phyloP scores from a whole-genome alignment of 1,140 invertebrate species.

The Drosophila asahinai region DNA sequence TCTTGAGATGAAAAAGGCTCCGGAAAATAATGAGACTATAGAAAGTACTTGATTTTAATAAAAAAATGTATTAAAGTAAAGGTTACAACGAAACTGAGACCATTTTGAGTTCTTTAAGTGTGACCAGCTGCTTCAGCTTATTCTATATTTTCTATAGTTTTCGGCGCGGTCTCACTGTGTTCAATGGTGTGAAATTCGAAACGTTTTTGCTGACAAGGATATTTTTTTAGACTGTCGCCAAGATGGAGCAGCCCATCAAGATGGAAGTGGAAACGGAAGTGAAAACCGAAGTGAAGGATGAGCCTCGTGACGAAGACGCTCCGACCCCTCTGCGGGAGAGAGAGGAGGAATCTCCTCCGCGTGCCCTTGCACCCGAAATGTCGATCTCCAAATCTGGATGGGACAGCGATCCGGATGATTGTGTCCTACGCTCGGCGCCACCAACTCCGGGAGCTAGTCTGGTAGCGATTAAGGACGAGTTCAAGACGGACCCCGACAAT shows the following conservation, averaged over 20 bases:
- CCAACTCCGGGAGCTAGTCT: slow-evolving; percentile 2
- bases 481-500: neutral
- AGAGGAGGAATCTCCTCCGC: neutral
- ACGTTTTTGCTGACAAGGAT: neutral
- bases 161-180: neutral
- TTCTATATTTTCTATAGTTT: too few relatives aligned
- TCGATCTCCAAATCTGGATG: slow-evolving; percentile 17
- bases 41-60: too few relatives aligned
- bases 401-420: slow-evolving; percentile 39
- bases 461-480: neutral
- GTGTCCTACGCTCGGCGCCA: neutral
- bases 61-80: too few relatives aligned
- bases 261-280: slow-evolving; percentile 2
- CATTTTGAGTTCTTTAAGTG: too few relatives aligned
- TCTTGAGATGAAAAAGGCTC: neutral
- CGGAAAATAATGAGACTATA: neutral
- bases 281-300: neutral
- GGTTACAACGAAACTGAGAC: too few relatives aligned
- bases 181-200: neutral
- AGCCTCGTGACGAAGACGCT: slow-evolving; percentile 30
- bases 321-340: slow-evolving; percentile 39
- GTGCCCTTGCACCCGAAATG: neutral
- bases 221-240: neutral
- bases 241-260: slow-evolving; percentile 17
- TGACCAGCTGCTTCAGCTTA: too few relatives aligned